Conservation (phyloP, 2,113 vertebrate genomes). For the Oreotrochilus melanogaster region DNA sequence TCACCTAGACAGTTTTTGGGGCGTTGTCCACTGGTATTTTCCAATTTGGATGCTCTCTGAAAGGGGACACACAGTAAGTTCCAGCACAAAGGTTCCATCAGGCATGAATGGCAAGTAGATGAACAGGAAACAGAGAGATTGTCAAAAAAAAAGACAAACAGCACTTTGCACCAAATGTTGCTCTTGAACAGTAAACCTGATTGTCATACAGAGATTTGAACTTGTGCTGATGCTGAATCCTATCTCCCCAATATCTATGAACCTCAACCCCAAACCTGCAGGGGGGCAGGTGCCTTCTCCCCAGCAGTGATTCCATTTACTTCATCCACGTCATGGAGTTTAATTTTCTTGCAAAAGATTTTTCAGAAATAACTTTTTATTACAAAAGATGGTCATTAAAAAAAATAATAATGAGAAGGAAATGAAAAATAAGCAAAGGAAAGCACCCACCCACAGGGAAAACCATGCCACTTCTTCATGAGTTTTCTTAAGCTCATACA, state of each 20-base stretch:
- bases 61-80: fast-evolving
- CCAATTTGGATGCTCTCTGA: neutral
- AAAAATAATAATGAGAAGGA: neutral
- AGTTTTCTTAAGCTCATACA: neutral
- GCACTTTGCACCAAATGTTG: neutral
- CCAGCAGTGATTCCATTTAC: neutral
- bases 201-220: neutral
- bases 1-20: neutral
- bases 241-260: neutral
- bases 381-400: neutral
- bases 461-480: neutral
- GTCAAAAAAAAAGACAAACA: neutral
- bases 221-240: neutral
- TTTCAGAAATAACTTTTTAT: neutral
- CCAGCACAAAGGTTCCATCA: neutral
- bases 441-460: neutral
- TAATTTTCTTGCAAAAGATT: neutral
- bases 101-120: neutral
- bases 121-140: neutral
- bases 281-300: neutral
- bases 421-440: neutral
- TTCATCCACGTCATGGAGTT: neutral
- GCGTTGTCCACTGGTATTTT: neutral
- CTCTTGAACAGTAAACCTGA: neutral
- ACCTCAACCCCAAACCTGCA: neutral